Base-by-base conservation (phyloP, 1,140 invertebrate species). In the Caerostris darwini region DNA sequence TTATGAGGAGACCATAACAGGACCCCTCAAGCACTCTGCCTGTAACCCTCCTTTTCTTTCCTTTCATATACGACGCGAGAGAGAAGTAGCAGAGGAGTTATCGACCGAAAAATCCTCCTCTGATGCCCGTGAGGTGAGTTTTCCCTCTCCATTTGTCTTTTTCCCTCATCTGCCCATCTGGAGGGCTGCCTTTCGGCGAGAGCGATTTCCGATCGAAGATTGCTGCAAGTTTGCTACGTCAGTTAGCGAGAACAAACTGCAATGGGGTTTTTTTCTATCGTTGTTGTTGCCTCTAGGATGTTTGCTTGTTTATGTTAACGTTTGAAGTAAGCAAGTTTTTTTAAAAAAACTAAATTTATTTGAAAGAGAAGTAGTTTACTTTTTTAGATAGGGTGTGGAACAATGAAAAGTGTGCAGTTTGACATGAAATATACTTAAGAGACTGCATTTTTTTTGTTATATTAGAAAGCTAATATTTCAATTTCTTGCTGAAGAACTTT, bases 191-290 rank as follows among this genome's bases (percentile, higher is more conserved):
- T 77, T 34, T 10, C 69, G 12, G 19, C 69, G 50, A 19, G 34
- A 77, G 69, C 34, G 34, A 53, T 77, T 77, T 77, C 8, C 69
- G 69, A 77, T 77, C 69, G 69, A 77, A 77, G 69, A 77, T 77
- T 77, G 34, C 69, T 10, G 19, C 69, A 10, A 34, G 10, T 34
- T 10, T 77, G 69, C 3, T 10, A 3, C 3, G 69, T 34, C 34
- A 10, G 69, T 34, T 34, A 19, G 8, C 19, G 3, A 34, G 50
- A 6, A 50, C 19, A 34, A 34, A 34, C 3, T 50, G 69, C 3
- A 7, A 10, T 2, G 10, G 34, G 4, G 10, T 7, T 50, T 10
- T 77, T 77, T 50, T 53, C 7, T 10, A 34, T 77, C 69, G 50
- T 34, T 8, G 34, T 71, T 71, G n/a, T 7, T 71, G 0, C 17